Base-by-base conservation (phyloP, 2,888 invertebrate species). In the Phortica okadai region DNA sequence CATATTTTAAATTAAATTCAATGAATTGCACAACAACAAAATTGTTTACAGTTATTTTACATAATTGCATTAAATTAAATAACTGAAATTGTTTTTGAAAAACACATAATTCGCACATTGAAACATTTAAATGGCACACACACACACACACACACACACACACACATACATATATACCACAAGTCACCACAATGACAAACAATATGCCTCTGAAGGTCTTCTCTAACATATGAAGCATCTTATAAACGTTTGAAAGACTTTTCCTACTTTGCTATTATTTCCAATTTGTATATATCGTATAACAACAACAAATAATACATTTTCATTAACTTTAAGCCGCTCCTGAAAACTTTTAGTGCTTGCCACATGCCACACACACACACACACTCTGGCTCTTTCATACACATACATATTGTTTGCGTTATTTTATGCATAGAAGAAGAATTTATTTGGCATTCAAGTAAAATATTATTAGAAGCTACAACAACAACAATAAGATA, bases 1-100 rank as follows among this genome's bases (percentile, higher is more conserved):
- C 33, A 33, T 33, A 33, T 4, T 5, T 33, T 33, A 33, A 33
- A 33, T 5, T 33, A 33, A 4, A 33, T 33, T 21, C 21, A 21
- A 21, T 33, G 33, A 33, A 33, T 33, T 33, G 73, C 72, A 74
- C 75, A 80, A 78, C 75, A 80, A 78, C 59, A 70, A 76, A 72
- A 72, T 50, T 77, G 77, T 4, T 14, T n/a, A 0, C 54, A 6
- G n/a, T 3, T 14, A n/a, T 54, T 10, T 54, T 54, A 14, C 54
- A 14, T 14, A 54, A 54, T 54, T 10, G 54, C 54, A 54, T 14
- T 33, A 33, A 33, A 33, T 33, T 33, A 33, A 33, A 33, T 33
- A 4, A 4, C 33, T 33, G 3, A 33, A 33, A 33, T 33, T 33
- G 33, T 33, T 33, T 33, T 4, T 5, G 33, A 33, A 33, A 33